Base-by-base conservation (phyloP, 2,888 invertebrate genomes). In the Xanthorhoe designata region DNA sequence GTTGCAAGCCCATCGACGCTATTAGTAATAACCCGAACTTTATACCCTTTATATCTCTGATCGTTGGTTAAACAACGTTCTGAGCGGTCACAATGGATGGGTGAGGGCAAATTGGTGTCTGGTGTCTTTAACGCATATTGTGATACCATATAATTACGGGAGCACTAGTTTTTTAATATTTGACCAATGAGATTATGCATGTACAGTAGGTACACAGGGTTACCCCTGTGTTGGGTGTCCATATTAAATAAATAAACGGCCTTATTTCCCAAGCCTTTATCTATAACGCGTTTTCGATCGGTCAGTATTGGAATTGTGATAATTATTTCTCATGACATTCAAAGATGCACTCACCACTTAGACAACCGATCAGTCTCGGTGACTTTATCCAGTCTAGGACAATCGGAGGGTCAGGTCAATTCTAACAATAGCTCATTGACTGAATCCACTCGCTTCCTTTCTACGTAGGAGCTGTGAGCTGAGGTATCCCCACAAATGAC, bases 231-330 rank as follows among this genome's bases (percentile, higher is more conserved):
- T n/a, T n/a, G n/a, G n/a, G n/a, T n/a, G n/a, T n/a, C n/a, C n/a
- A n/a, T n/a, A n/a, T n/a, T n/a, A n/a, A n/a, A n/a, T n/a, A 0
- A 89, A 88, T 24, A 10, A 24, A 42, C 38, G 8, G 10, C 13
- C 38, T 38, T 38, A 38, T 13, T 10, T 32, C 7, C 32, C 32
- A 4, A 32, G 6, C 0, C 6, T 7, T 32, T 32, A 32, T 7
- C 10, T 38, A 13, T 1, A 38, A 38, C 38, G 38, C 38, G 10
- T 38, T 38, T 38, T 10, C 38, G 38, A 10, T 35, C 35, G 7
- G 35, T 38, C 38, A 4, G 38, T 13, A 13, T 42, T 3, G 38
- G 3, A 42, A 42, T 42, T 13, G 35, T 10, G 35, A 38, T 38
- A n/a, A n/a, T n/a, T n/a, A 38, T 38, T 38, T 38, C 35, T 8